Conservation (phyloP, 2,113 vertebrate genomes). For the Oostethus manadensis region DNA sequence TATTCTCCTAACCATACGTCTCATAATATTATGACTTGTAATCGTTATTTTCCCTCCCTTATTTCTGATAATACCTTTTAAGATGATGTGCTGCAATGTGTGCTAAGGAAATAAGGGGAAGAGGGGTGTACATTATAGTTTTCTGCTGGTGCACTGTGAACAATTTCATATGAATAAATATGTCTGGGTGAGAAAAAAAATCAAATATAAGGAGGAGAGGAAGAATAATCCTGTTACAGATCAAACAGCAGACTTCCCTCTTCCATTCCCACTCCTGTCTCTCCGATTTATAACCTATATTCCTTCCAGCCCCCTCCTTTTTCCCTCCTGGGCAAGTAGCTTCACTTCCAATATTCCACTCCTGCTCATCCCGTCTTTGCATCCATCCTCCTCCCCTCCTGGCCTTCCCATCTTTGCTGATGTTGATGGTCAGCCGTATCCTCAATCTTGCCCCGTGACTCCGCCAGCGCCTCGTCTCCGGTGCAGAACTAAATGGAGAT, state of each 20-base stretch:
- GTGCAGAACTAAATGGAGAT: conserved; percentile 71
- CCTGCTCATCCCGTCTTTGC: conserved; percentile 15
- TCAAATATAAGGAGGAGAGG: conserved; percentile 39
- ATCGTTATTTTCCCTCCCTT: too few relatives aligned
- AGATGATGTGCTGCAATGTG: conserved; percentile 15
- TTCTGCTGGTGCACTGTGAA: conserved; percentile 41
- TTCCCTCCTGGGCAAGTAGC: conserved; percentile 15
- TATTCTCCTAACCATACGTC: too few relatives aligned
- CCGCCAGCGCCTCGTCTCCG: conserved; percentile 27
- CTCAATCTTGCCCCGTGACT: conserved; percentile 45
- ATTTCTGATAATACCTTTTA: neutral
- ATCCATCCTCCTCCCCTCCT: conserved; percentile 12
- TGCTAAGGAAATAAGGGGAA: conserved; percentile 16
- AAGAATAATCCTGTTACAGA: conserved; percentile 71
- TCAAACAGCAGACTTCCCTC: conserved; percentile 61
- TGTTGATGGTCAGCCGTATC: conserved; percentile 57
- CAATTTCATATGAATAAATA: conserved; percentile 67
- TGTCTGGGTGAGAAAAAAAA: conserved; percentile 34
- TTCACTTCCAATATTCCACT: conserved; percentile 28
- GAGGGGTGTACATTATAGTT: neutral
- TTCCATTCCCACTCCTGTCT: conserved; percentile 30
- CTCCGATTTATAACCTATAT: conserved; percentile 50
- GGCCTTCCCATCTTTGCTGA: conserved; percentile 44
- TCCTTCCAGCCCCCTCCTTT: conserved; percentile 19
- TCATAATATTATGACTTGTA: too few relatives aligned